These are phyloP conservation scores for Coleophora flavipennella DNA, from an alignment of 2,888 invertebrate genomes.

Conservation along the genomic window DNA sequence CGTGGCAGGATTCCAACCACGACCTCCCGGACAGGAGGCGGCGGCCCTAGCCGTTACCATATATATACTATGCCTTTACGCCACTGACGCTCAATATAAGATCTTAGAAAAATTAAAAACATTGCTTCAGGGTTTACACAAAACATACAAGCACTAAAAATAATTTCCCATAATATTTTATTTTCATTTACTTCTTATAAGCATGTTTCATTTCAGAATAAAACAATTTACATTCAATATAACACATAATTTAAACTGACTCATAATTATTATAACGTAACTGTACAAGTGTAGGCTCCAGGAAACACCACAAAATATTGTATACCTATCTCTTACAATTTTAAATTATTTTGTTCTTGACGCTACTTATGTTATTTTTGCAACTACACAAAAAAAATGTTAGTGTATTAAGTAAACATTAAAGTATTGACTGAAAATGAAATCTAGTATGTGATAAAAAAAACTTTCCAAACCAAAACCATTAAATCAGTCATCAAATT, in stretches of 20 bases:
- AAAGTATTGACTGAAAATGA: slow-evolving; percentile 8
- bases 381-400: slow-evolving; percentile 43
- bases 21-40: too few species aligned
- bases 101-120: too few species aligned
- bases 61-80: too few species aligned
- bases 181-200: slow-evolving; percentile 70
- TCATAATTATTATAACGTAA: slow-evolving; percentile 45
- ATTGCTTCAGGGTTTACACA: too few species aligned
- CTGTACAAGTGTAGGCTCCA: slow-evolving; percentile 49
- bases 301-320: slow-evolving; percentile 10
- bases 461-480: slow-evolving; percentile 6
- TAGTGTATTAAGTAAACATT: slow-evolving; percentile 32
- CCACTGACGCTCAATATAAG: too few species aligned
- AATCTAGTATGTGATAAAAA: slow-evolving; percentile 3
- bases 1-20: too few species aligned
- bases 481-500: slow-evolving; percentile 13
- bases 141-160: slow-evolving; percentile 8
- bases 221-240: slow-evolving; percentile 70
- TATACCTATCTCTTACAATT: slow-evolving; percentile 30
- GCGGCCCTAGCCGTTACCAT: too few species aligned
- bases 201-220: slow-evolving; percentile 69
- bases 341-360: slow-evolving; percentile 32
- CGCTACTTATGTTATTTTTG: slow-evolving; percentile 33
- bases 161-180: slow-evolving; percentile 69
- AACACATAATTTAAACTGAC: slow-evolving; percentile 68